A percentile compares a stretch with the other conserved stretches of the same genome.
Evolutionary conservation across 1,140 invertebrate species (phyloP).

Genomic region (Harlomillsia oculata): DNA sequence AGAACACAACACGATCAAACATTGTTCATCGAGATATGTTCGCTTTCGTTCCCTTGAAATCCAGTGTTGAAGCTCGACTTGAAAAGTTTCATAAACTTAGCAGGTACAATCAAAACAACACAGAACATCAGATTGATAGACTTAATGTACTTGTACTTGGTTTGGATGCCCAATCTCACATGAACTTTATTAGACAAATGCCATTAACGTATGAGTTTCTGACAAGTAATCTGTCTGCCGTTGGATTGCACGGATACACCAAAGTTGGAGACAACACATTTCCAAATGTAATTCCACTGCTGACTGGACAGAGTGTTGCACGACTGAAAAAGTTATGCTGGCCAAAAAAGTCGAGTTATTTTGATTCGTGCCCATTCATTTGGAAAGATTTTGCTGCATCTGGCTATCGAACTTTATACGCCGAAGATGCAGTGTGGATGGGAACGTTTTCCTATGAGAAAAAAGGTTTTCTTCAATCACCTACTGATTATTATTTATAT

Average conservation of each 20-base stretch:
- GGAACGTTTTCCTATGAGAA: constrained; percentile 41
- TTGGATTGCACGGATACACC: constrained; percentile 39
- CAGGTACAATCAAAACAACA: constrained; percentile 3
- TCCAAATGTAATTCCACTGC: constrained; percentile 48
- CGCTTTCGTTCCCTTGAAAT: constrained; percentile 48
- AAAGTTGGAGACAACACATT: constrained; percentile 38
- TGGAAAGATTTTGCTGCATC: constrained; percentile 63
- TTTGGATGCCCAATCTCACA: constrained; percentile 49
- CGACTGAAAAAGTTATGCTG: constrained; percentile 50
- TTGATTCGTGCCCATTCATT: constrained; percentile 64
- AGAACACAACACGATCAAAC: not conserved
- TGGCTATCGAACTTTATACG: constrained; percentile 66
- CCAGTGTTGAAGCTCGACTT: constrained; percentile 41
- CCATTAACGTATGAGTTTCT: constrained; percentile 44
- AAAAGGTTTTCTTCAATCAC: constrained; percentile 39
- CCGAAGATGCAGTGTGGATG: constrained; percentile 54
- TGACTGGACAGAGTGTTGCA: constrained; percentile 52
- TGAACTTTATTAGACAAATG: constrained; percentile 51
- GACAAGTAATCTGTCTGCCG: constrained; percentile 37
- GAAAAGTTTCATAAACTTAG: constrained; percentile 9
- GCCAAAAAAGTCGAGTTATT: constrained; percentile 38
- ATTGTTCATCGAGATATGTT: constrained; percentile 57
- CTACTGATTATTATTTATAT: constrained; percentile 42
- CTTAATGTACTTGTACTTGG: constrained; percentile 44
- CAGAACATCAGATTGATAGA: not conserved